Evolutionary conservation across 2,113 vertebrate species (phyloP), one percentile per base, ranked within the genome.

Genomic region (Indri indri): DNA sequence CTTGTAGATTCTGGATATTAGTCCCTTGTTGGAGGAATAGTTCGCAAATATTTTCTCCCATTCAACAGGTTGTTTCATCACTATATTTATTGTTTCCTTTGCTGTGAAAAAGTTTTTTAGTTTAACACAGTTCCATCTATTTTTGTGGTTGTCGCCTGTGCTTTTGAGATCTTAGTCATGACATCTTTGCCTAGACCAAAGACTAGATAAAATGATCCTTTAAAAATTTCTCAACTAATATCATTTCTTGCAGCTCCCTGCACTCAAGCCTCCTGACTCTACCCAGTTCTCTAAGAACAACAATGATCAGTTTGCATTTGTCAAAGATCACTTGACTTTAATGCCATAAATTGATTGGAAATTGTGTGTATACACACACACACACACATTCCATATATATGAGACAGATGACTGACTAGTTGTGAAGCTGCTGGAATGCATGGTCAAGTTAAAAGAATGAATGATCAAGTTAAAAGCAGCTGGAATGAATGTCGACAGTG

Each of bases 241-340:
- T 8, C 13, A 34, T 65, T 27, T 37, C 25, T 1, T 1, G 30
- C 13, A 57, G 12, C 20, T 91, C 37, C 22, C 61, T 65, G 57
- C 2, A 50, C 11, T 63, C 11, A 25, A 73, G 14, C 6, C n/a
- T 63, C 42, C 17, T 25, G 23, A 30, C 1, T 30, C 68, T 50
- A 1, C 34, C 17, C 59, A 74, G 66, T 52, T 22, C 23, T 88
- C 63, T 34, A 23, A n/a, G 23, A 88, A 66, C 6, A 32, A 22
- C 5, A 20, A 27, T 17, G 8, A 91, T 71, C 32, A 71, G 25
- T 83, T 77, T 50, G 6, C 9, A 71, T 88, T 94, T 85, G 47
- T 79, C 59, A 79, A 91, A 83, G 45, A 66, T 91, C 34, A 59
- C 52, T 77, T 70, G 4, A 97, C 40, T 76, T 95, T 76, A 77